Percentiles rank a stretch among this genome's conserved stretches.
These are phyloP conservation scores for Psittacula echo DNA, from an alignment of 2,797 vertebrate species.

Conservation along the genomic window DNA sequence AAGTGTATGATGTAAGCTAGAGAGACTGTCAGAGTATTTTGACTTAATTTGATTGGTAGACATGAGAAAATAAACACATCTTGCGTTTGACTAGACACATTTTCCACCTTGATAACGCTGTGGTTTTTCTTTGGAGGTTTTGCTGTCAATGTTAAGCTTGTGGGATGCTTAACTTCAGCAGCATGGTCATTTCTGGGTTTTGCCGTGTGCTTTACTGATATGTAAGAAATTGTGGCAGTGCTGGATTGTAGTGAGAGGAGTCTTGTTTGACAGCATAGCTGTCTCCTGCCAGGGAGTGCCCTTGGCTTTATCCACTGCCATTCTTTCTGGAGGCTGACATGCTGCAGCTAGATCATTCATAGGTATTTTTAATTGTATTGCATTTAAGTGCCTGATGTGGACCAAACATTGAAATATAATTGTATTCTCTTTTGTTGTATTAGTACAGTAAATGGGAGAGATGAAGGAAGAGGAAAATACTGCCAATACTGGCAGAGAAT, in stretches of 20 bases:
- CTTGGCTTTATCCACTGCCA: not conserved
- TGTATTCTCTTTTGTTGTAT: not conserved
- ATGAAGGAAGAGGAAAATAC: not conserved
- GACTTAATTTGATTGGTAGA: not conserved
- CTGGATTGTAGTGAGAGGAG: not conserved
- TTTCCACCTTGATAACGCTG: slow-evolving; percentile 27
- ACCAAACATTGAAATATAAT: not conserved
- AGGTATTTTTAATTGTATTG: not conserved
- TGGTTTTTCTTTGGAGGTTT: not conserved
- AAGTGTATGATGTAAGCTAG: not conserved
- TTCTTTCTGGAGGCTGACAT: not conserved
- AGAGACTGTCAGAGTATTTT: not conserved
- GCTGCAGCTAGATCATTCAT: not conserved
- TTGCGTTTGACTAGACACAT: not conserved
- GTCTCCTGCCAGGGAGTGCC: not conserved
- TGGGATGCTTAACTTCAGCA: not conserved
- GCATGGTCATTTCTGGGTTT: not conserved
- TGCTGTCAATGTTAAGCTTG: not conserved
- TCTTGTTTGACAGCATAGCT: not conserved
- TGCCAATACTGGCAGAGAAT: not conserved
- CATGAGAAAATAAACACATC: not conserved
- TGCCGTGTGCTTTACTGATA: slow-evolving; percentile 44
- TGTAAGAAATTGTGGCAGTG: not conserved
- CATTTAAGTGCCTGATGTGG: not conserved
- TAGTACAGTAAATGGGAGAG: not conserved